Percentiles rank a stretch among this genome's conserved stretches.
Evolutionary conservation across 2,113 vertebrate species (phyloP).

Genomic region (Baryphthengus martii): DNA sequence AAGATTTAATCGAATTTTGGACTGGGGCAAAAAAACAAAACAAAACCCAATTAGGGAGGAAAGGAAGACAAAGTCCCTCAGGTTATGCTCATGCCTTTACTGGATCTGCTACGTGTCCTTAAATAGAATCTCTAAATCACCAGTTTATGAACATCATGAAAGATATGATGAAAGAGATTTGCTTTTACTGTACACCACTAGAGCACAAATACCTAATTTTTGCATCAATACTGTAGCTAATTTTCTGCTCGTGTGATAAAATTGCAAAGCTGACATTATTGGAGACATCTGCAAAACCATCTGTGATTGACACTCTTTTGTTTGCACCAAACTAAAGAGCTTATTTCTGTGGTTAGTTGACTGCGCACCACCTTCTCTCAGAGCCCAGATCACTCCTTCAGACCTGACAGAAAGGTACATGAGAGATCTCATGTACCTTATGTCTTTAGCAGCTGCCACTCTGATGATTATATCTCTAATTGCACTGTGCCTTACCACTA

Average conservation of each 20-base stretch:
- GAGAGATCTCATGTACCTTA: neutral
- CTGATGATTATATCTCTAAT: neutral
- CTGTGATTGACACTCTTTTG: neutral
- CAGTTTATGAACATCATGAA: neutral
- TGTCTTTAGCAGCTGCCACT: neutral
- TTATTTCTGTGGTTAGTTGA: neutral
- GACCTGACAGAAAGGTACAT: neutral
- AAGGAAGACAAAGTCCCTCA: conserved; percentile 25
- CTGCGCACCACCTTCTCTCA: neutral
- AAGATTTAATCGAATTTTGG: conserved; percentile 42
- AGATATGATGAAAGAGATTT: neutral
- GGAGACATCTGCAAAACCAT: conserved; percentile 1
- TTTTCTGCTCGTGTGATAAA: neutral
- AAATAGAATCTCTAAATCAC: conserved; percentile 24
- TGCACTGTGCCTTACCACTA: neutral
- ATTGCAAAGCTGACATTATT: neutral
- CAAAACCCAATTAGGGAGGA: conserved; percentile 41
- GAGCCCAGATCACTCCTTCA: neutral
- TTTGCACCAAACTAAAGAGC: neutral
- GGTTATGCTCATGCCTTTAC: conserved; percentile 8
- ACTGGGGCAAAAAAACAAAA: conserved; percentile 6
- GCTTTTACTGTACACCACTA: neutral
- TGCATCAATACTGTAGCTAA: neutral
- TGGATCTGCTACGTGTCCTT: neutral
- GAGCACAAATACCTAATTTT: neutral